A percentile compares a stretch with the other conserved stretches of the same genome.
These are phyloP conservation scores for Andrena marginata DNA, from an alignment of 2,888 invertebrate species.

Conservation along the genomic window DNA sequence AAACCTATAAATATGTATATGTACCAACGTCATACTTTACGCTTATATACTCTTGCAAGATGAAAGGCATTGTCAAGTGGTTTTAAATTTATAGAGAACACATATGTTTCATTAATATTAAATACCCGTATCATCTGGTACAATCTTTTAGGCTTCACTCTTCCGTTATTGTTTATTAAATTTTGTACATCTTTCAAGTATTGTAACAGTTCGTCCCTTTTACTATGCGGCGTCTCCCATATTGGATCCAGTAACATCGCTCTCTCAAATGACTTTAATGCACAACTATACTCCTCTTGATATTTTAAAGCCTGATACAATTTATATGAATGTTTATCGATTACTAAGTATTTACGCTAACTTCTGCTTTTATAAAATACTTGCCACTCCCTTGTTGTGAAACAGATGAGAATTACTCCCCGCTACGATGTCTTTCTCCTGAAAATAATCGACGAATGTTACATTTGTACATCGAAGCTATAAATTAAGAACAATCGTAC, in stretches of 20 bases:
- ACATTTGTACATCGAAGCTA: background rate
- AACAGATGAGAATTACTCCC: constrained; percentile 92
- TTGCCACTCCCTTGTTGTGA: constrained; percentile 94
- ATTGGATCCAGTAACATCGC: constrained; percentile 91
- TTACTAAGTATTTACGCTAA: background rate
- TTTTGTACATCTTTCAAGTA: constrained; percentile 89
- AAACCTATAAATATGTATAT: constrained; percentile 70
- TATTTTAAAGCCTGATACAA: constrained; percentile 90
- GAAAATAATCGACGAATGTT: constrained; percentile 61
- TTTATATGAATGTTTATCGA: constrained; percentile 22
- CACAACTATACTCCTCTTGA: constrained; percentile 91
- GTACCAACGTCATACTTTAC: constrained; percentile 57
- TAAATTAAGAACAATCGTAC: background rate
- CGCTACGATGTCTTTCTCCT: constrained; percentile 90
- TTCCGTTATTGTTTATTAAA: constrained; percentile 89
- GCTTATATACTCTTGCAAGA: constrained; percentile 16
- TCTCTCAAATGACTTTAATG: constrained; percentile 89
- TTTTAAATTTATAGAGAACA: background rate
- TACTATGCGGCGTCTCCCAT: constrained; percentile 90
- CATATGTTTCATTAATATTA: constrained; percentile 35
- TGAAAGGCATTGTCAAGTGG: background rate
- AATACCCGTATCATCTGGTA: constrained; percentile 89
- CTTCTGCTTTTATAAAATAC: constrained; percentile 79
- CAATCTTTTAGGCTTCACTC: constrained; percentile 90
- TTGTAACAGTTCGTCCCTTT: constrained; percentile 88